Evolutionary conservation across 1,140 invertebrate genomes (phyloP), one percentile per base, ranked within the genome.

Genomic region (Dendrolimus kikuchii): DNA sequence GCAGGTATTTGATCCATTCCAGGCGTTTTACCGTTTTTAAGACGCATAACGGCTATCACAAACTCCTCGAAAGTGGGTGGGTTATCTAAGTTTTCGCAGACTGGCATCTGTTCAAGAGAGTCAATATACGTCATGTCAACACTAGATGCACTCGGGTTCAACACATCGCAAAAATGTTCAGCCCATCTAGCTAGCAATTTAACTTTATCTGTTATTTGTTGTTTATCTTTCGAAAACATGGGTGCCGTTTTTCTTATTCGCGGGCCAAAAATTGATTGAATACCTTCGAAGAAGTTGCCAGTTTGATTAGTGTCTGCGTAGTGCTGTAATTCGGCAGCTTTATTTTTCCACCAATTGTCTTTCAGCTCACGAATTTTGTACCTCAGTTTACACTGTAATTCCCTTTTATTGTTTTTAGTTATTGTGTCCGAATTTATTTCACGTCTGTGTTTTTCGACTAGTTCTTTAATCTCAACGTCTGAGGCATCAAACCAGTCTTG

Each of bases 401-500:
- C 38, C 6, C 9, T 36, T 49, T 8, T 49, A 40, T 39, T 36
- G 7, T 1, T 9, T 40, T 4, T 4, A 39, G 5, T 10, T 6
- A 9, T 39, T 40, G 48, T n/a, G 6, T 36, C 9, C 9, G 9
- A 10, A 6, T 48, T 46, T n/a, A 59, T 23, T 38, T 38, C 37
- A 40, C 39, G 37, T 41, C 61, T 57, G 37, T 53, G 39, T 4
- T 51, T 40, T 4, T 55, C 52, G 38, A 59, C 51, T 4, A 64
- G 54, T 8, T 40, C 48, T 23, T 23, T 40, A 4, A 64, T 56
- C 8, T 23, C 40, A 2, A 10, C n/a, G 45, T 64, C 60, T 7
- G 47, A 59, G 38, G 42, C 50, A 46, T 63, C 60, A 51, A 51
- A 46, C 45, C 57, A 66, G 37, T 66, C 56, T 48, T 62, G 51